Base-by-base conservation (phyloP, 2,113 vertebrate species). In the Peromyscus polionotus region DNA sequence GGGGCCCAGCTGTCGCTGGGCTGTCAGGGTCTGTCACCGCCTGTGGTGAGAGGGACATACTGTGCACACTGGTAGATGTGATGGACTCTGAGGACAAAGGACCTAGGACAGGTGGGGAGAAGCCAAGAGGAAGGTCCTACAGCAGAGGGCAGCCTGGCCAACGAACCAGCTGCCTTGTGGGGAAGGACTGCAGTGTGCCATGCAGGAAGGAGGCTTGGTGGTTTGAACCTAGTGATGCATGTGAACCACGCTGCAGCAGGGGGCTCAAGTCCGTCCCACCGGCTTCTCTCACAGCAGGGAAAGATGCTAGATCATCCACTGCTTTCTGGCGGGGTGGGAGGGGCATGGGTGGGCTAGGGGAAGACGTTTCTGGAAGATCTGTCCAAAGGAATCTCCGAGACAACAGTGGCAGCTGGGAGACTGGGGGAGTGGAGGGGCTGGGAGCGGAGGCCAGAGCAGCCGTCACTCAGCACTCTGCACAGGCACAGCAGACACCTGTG, bases 231-330 rank as follows among this genome's bases (percentile, higher is more conserved):
- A 20, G 10, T 33, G 20, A 72, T 28, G 3, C 19, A 20, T 16
- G 28, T 1, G 7, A 5, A 0, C 16, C 1, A 24, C 0, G 3
- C 45, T n/a, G 22, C 33, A 31, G 39, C 22, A 22, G 33, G 59
- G 51, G 14, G 10, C 31, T 9, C 2, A 31, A 28, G 28, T 8
- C 26, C 51, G 26, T 51, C 75, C 75, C 12, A 20, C 57, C 80
- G 39, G 10, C 57, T 83, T 39, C 81, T 8, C 24, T 39, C 12
- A 84, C n/a, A 16, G 81, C 59, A 84, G 42, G 42, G n/a, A 28
- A 63, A 59, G 28, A 28, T 6, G 12, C 59, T 61, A 63, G 28
- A 9, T 3, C 63, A n/a, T 63, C 59, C 36, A 39, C 42, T 76
- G 36, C 59, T 39, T 79, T 57, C 48, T 36, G 36, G 48, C 7